Percentiles rank a stretch among this genome's conserved stretches.
These are phyloP conservation scores for Haemorhous mexicanus DNA, from an alignment of 2,113 vertebrate species.

Conservation along the genomic window DNA sequence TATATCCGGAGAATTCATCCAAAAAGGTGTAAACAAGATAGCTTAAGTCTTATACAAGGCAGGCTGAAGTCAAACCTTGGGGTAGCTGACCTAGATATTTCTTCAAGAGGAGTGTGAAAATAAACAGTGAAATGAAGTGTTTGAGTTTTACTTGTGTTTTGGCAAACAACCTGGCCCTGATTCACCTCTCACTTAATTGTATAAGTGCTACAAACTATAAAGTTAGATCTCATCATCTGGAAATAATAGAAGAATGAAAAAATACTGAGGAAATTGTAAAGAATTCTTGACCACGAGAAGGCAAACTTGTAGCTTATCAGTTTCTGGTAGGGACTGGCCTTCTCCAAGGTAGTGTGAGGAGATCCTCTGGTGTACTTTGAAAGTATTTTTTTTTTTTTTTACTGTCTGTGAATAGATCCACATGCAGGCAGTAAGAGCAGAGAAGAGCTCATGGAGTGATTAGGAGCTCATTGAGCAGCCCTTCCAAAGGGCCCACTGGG, in stretches of 20 bases:
- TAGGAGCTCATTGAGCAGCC: background rate
- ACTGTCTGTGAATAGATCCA: background rate
- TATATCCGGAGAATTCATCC: background rate
- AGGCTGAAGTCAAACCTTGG: background rate
- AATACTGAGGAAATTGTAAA: background rate
- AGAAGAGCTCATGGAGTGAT: background rate
- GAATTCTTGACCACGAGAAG: background rate
- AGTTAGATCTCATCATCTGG: constrained; percentile 49
- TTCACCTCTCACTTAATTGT: constrained; percentile 60
- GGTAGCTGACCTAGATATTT: constrained; percentile 21
- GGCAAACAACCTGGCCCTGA: constrained; percentile 26
- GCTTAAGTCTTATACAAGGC: background rate
- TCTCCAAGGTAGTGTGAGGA: background rate
- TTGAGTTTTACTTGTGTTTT: constrained; percentile 50
- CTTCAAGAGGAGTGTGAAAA: constrained; percentile 46
- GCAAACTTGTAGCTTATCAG: background rate
- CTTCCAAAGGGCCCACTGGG: background rate
- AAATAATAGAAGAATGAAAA: constrained; percentile 40
- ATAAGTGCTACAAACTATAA: constrained; percentile 19
- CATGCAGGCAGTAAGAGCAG: background rate
- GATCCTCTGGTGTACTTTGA: background rate
- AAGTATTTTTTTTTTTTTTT: background rate
- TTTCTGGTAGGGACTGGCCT: background rate
- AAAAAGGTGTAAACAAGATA: constrained; percentile 1
- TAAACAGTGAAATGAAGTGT: constrained; percentile 46